Base-by-base conservation (phyloP, 2,888 invertebrate species). In the Protodeltote pygarga region DNA sequence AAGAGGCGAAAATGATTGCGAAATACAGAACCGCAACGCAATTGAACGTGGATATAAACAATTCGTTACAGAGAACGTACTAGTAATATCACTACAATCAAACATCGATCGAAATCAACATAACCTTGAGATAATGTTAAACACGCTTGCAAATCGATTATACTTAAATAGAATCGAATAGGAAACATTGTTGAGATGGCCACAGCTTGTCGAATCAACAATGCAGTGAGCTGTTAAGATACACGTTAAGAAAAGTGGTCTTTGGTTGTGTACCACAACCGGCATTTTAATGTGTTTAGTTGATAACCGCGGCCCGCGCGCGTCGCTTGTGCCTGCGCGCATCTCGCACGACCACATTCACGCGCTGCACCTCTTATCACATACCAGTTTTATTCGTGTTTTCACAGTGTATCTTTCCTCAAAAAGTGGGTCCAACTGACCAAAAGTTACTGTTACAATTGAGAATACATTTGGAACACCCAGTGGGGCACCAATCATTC, bases 281-380 rank as follows among this genome's bases (percentile, higher is more conserved):
- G 80, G 81, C 81, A 78, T 81, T 85, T 81, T 83, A 83, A 80
- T 84, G 79, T 82, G 83, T 79, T 89, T 88, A 89, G 90, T 90
- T 89, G 89, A 89, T 89, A 89, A 86, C 75, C 79, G 81, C 64
- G 75, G 61, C 73, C 72, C 83, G 87, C 64, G 79, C 83, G 83
- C 77, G 78, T 59, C 83, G 81, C 87, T 73, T 80, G 90, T 81
- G 81, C 78, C 57, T 54, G 54, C 57, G 71, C 61, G 66, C 61
- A 60, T 60, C 59, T 46, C 52, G 39, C 79, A 71, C 71, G 70
- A 68, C 52, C 59, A 69, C 45, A 49, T 34, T 53, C 41, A 34
- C 60, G 68, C 71, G 55, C 57, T 65, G 51, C 69, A 65, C 57
- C 44, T 61, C 64, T 71, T 72, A 77, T 71, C 73, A 65, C 33